Conservation (phyloP, 2,797 vertebrate genomes). For the Arrhamphus sclerolepis region DNA sequence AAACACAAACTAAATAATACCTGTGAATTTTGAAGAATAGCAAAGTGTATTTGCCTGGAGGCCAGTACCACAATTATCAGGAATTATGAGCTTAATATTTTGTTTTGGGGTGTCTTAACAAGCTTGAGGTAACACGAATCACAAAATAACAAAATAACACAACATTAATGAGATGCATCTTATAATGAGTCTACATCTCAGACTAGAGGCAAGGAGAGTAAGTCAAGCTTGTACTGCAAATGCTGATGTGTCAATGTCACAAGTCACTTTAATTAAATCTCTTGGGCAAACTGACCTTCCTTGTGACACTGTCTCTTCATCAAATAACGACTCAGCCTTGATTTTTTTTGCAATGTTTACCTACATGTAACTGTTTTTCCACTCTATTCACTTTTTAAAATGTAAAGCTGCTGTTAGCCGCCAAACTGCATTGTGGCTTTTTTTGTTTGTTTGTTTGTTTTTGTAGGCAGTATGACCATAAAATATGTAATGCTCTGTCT, state of each 20-base stretch:
- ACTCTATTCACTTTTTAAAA: conserved; percentile 22
- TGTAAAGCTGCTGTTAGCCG: neutral
- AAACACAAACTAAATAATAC: conserved; percentile 4
- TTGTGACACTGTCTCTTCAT: conserved; percentile 32
- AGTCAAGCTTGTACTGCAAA: conserved; percentile 7
- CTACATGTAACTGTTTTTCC: conserved; percentile 14
- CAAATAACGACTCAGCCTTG: conserved; percentile 33
- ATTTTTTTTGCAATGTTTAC: conserved; percentile 13
- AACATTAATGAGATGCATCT: conserved; percentile 40
- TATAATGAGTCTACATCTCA: conserved; percentile 43
- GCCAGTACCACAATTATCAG: conserved; percentile 18
- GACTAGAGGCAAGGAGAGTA: conserved; percentile 24
- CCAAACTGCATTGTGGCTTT: neutral
- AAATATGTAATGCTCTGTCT: too few species aligned
- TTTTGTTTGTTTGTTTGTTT: too few species aligned
- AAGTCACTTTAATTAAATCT: conserved; percentile 39
- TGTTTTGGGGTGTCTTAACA: conserved; percentile 35
- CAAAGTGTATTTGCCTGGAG: conserved; percentile 24
- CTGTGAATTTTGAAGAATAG: conserved; percentile 24
- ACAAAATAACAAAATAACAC: conserved; percentile 12
- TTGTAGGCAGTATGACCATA: too few species aligned
- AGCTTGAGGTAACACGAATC: conserved; percentile 35
- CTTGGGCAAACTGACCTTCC: conserved; percentile 46
- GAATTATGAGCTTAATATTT: conserved; percentile 49
- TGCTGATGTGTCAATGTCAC: conserved; percentile 19